Evolutionary conservation across 2,888 invertebrate species (phyloP), one percentile per base, ranked within the genome.

Genomic region (Brenthis daphne): DNA sequence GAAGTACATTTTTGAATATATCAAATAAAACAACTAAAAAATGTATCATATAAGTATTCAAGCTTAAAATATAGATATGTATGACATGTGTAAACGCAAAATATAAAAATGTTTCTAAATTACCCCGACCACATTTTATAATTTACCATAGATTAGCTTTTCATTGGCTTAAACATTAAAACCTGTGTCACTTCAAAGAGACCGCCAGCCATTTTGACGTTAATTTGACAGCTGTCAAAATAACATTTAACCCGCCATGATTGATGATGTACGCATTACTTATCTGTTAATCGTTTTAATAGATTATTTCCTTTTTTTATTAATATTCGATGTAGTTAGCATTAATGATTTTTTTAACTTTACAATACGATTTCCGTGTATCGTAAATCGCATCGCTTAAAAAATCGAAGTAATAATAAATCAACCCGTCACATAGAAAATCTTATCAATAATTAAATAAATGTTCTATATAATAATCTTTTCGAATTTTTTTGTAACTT

Each of bases 161-260:
- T 61, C 57, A 53, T 37, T 54, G 47, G 57, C 63, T 55, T 50
- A 47, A 65, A 68, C 70, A 65, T 73, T 73, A 75, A 76, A 75
- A 75, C 63, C 29, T 55, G 48, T 63, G 51, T 33, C 63, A 63
- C 63, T 53, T 63, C 63, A 63, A 63, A 53, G 20, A 51, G 13
- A 8, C 63, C 67, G 60, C 71, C 75, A 61, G 76, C 73, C 73
- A 74, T 76, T 71, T 76, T 77, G 76, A 77, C 77, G 73, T 76
- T 88, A 88, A 85, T 90, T 88, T 91, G 91, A 91, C 89, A 89
- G 87, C 86, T 89, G 89, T 90, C 90, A 90, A 85, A 85, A 83
- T 80, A 85, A 76, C 69, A 65, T 69, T 73, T 68, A 68, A 56
- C 48, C 65, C 20, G 29, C 57, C 33, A 43, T 65, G 60, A 64